Conservation (phyloP, 2,113 vertebrate genomes). For the Trinectes maculatus region DNA sequence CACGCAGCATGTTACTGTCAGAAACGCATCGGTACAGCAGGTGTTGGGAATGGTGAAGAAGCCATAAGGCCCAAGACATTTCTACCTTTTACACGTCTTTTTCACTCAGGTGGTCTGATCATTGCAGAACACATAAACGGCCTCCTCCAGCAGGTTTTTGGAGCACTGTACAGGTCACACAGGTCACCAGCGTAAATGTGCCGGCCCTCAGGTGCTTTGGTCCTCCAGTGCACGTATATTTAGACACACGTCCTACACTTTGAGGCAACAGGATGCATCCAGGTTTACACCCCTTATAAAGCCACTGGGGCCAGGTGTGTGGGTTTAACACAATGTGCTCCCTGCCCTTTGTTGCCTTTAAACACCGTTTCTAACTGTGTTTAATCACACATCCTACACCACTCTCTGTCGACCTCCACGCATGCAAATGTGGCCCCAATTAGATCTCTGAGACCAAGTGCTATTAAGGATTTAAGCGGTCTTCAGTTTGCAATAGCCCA, state of each 20-base stretch:
- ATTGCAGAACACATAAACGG: conserved; percentile 19
- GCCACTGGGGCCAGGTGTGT: conserved; percentile 72
- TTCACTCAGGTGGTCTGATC: conserved; percentile 51
- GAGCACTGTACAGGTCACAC: conserved; percentile 45
- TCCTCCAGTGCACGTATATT: conserved; percentile 12
- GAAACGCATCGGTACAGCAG: conserved; percentile 4
- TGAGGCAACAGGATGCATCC: conserved; percentile 52
- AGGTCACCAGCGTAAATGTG: conserved; percentile 33
- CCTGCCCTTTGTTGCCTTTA: conserved; percentile 46
- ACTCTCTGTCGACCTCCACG: conserved; percentile 28
- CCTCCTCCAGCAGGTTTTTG: conserved; percentile 35
- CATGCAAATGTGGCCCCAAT: neutral
- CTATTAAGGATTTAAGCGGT: conserved; percentile 2
- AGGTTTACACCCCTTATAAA: conserved; percentile 70
- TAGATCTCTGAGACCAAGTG: conserved; percentile 7
- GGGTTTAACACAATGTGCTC: conserved; percentile 57
- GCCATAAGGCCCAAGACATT: conserved; percentile 32
- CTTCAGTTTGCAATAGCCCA: conserved; percentile 18
- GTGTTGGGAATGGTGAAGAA: conserved; percentile 3
- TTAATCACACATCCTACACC: conserved; percentile 37
- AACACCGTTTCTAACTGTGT: conserved; percentile 36
- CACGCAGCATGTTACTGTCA: conserved; percentile 32
- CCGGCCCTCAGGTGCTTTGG: conserved; percentile 48
- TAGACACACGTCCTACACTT: conserved; percentile 34
- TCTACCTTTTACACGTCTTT: neutral